phyloP scores from a whole-genome alignment of 2,888 invertebrate species.

The Amitus sp. region DNA sequence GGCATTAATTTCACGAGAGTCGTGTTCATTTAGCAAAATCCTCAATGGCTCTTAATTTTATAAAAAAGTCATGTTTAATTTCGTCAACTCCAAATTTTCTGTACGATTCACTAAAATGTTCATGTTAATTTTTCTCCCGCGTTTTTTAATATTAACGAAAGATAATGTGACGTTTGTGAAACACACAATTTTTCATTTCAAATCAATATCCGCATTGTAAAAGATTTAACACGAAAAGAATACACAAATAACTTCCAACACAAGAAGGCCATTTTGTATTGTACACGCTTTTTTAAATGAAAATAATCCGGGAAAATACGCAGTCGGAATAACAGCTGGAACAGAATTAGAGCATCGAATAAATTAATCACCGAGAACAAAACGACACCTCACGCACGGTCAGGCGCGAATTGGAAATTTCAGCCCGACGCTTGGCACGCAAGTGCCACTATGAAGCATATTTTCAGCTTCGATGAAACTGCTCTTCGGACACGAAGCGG shows the following conservation, averaged over 20 bases:
- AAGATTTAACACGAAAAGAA: no score
- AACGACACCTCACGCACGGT: slow-evolving; percentile 11
- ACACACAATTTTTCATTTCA: no score
- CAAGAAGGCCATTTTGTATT: no score
- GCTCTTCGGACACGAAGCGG: background rate
- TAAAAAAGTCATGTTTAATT: background rate
- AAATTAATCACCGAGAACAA: slow-evolving; percentile 52
- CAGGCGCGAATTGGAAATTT: slow-evolving; percentile 16
- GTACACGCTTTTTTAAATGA: no score
- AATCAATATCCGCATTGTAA: no score
- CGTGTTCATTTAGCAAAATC: background rate
- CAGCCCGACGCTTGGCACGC: slow-evolving; percentile 1
- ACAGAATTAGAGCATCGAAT: slow-evolving; percentile 53
- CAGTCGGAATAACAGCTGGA: slow-evolving; percentile 43
- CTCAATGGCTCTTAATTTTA: background rate
- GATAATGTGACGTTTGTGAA: no score
- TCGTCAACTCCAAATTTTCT: background rate
- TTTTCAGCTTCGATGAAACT: slow-evolving; percentile 1
- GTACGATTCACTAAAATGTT: no score
- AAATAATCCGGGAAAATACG: no score
- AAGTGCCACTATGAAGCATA: background rate
- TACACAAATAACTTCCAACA: no score
- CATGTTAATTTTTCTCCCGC: slow-evolving; percentile 13
- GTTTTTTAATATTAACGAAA: no score
- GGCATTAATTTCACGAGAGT: background rate